phyloP scores from a whole-genome alignment of 2,888 invertebrate species.

The Leptopterna dolabrata region DNA sequence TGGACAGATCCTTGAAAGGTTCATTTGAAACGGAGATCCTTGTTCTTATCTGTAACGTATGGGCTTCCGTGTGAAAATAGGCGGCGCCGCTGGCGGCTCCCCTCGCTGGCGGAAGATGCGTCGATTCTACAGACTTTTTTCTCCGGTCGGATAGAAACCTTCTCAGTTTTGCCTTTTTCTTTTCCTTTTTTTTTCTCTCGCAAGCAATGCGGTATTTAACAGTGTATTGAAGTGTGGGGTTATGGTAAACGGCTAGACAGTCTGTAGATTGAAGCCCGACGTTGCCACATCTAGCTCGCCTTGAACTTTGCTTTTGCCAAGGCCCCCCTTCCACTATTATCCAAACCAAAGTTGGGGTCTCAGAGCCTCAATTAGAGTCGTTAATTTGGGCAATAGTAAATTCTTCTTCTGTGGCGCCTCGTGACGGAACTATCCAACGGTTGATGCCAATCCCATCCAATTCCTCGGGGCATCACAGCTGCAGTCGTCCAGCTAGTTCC shows the following conservation, averaged over 20 bases:
- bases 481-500: neutral
- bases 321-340: neutral
- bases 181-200: too few relatives aligned
- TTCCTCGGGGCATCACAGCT: neutral
- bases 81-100: neutral
- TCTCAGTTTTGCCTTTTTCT: neutral
- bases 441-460: slow-evolving; percentile 12
- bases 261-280: neutral
- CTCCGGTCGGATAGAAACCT: neutral
- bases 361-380: slow-evolving; percentile 43
- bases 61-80: neutral
- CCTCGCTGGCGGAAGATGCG: neutral
- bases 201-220: neutral
- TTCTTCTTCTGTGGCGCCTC: slow-evolving; percentile 1
- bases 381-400: slow-evolving; percentile 33
- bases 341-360: neutral
- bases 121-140: neutral
- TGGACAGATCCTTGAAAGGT: neutral
- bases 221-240: neutral
- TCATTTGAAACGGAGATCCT: neutral
- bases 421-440: neutral
- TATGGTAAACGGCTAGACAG: slow-evolving; percentile 13
- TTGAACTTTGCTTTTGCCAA: slow-evolving; percentile 43
- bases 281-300: slow-evolving; percentile 45
- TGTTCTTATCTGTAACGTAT: neutral